Conservation (phyloP, 2,888 invertebrate genomes). For the Torymus auratus region DNA sequence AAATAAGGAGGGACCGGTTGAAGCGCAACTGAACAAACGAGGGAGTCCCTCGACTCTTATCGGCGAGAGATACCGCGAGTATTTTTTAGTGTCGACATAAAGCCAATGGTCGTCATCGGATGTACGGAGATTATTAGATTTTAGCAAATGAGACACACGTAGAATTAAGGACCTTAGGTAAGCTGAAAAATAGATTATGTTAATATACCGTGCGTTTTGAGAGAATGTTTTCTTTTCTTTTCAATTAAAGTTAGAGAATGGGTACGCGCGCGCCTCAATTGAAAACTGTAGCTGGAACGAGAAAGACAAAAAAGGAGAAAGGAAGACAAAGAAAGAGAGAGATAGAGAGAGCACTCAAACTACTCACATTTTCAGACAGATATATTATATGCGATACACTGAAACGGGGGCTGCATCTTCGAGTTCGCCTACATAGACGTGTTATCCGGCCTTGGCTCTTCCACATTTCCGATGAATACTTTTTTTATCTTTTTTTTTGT, state of each 20-base stretch:
- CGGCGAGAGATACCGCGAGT: constrained; percentile 16
- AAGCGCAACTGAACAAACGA: constrained; percentile 16
- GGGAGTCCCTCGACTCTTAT: constrained; percentile 16
- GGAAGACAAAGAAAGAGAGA: background rate
- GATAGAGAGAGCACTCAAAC: constrained; percentile 42
- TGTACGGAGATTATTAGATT: constrained; percentile 75
- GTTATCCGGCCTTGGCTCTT: constrained; percentile 50
- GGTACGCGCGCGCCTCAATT: constrained; percentile 2
- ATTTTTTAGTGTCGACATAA: constrained; percentile 38
- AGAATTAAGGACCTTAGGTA: constrained; percentile 50
- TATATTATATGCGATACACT: constrained; percentile 36
- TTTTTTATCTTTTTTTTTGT: too few relatives aligned
- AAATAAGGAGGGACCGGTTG: background rate
- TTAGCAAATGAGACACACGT: constrained; percentile 17
- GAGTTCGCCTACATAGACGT: constrained; percentile 23
- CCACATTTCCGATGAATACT: constrained; percentile 9
- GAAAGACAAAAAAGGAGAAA: background rate
- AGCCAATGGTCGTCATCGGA: constrained; percentile 54
- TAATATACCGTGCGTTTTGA: constrained; percentile 57
- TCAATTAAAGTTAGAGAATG: constrained; percentile 18
- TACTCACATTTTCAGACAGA: constrained; percentile 22
- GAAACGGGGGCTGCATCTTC: constrained; percentile 18
- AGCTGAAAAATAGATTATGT: constrained; percentile 30
- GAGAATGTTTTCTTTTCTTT: constrained; percentile 29
- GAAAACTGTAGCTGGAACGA: background rate